Evolutionary conservation across 2,113 vertebrate genomes (phyloP).

Genomic region (Sorex araneus): DNA sequence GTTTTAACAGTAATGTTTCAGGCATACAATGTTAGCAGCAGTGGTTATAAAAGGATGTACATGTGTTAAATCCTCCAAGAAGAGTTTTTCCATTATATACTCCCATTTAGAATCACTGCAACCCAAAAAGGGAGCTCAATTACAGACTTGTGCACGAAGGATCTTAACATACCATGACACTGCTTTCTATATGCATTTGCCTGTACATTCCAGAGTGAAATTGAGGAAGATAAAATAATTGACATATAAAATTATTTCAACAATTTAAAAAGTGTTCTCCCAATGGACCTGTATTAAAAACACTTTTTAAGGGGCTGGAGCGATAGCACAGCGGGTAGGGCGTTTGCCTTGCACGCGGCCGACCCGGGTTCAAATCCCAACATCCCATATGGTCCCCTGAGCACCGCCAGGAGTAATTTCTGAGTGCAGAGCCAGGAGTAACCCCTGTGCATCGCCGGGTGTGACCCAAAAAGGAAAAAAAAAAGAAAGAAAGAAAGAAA

Average conservation of each 20-base stretch:
- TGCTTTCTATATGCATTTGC: conserved; percentile 20
- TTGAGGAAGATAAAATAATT: conserved; percentile 12
- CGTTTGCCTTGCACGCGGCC: too few relatives aligned
- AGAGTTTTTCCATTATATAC: conserved; percentile 29
- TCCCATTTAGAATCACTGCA: conserved; percentile 51
- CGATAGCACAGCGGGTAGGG: too few relatives aligned
- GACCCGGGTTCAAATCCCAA: too few relatives aligned
- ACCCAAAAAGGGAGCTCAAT: conserved; percentile 31
- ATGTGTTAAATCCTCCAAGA: background rate
- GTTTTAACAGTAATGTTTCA: background rate
- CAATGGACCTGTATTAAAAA: conserved; percentile 17
- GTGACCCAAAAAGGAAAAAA: too few relatives aligned
- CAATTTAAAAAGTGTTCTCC: conserved; percentile 45
- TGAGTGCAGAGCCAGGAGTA: too few relatives aligned
- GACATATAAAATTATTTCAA: conserved; percentile 44
- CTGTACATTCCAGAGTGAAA: conserved; percentile 51
- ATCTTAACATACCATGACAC: background rate
- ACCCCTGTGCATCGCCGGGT: too few relatives aligned
- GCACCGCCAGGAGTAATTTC: too few relatives aligned
- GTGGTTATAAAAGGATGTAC: conserved; percentile 22
- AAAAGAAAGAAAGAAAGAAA: background rate
- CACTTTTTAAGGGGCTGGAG: background rate
- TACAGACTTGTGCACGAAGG: background rate
- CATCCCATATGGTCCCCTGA: too few relatives aligned
- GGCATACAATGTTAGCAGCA: background rate